Evolutionary conservation across 2,113 vertebrate genomes (phyloP).

Genomic region (Pomatostomus ruficeps): DNA sequence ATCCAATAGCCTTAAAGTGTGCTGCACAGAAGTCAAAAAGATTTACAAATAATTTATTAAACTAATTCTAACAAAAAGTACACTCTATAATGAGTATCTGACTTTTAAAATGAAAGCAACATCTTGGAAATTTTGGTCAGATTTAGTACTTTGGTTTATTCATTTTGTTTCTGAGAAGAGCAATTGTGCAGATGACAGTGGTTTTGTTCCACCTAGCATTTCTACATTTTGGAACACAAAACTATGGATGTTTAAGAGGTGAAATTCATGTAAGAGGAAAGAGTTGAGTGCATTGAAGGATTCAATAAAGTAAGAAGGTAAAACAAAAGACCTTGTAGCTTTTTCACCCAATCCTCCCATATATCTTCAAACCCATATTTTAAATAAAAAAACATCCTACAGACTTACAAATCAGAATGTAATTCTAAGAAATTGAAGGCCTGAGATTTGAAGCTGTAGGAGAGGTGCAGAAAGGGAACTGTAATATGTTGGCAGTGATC

Average conservation of each 20-base stretch:
- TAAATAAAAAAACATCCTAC: not conserved
- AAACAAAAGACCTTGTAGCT: not conserved
- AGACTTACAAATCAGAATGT: not conserved
- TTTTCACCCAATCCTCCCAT: not conserved
- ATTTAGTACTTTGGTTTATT: not conserved
- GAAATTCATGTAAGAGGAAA: not conserved
- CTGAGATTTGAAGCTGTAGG: not conserved
- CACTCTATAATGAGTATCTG: not conserved
- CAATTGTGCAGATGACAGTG: not conserved
- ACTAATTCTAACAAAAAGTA: not conserved
- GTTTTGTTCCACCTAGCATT: not conserved
- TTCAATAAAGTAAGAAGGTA: not conserved
- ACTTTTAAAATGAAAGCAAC: not conserved
- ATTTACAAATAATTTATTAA: not conserved
- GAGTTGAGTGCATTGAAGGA: not conserved
- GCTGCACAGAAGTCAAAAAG: not conserved
- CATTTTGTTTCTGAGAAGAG: not conserved
- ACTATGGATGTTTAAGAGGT: not conserved
- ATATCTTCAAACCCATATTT: not conserved
- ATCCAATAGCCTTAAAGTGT: not conserved
- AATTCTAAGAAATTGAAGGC: not conserved
- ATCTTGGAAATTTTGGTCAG: not conserved
- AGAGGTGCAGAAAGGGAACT: not conserved
- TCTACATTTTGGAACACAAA: not conserved
- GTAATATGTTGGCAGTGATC: conserved; percentile 1